A percentile compares a stretch with the other conserved stretches of the same genome.
Conservation (phyloP, 2,797 vertebrate species). For the Pangasius sanitwongsei region DNA sequence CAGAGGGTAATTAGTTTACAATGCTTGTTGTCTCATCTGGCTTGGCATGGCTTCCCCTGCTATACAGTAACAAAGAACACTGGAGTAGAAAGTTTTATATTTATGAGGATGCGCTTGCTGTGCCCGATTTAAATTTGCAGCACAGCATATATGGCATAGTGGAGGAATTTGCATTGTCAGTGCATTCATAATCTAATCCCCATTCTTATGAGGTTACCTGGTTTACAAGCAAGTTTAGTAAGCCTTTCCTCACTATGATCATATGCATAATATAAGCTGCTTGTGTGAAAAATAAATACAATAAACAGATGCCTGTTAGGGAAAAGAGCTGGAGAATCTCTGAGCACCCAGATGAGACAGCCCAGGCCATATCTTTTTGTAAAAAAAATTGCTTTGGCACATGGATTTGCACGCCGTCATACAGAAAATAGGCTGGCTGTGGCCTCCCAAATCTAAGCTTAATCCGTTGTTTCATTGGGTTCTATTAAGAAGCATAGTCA, state of each 20-base stretch:
- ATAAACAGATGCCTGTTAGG: constrained; percentile 57
- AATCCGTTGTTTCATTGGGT: constrained; percentile 62
- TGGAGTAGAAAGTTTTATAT: constrained; percentile 64
- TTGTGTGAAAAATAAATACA: constrained; percentile 65
- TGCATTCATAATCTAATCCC: constrained; percentile 65
- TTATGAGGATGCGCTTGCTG: constrained; percentile 57
- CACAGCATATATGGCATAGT: constrained; percentile 54
- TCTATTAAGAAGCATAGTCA: constrained; percentile 56
- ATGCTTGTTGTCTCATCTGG: constrained; percentile 64
- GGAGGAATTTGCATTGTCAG: constrained; percentile 64
- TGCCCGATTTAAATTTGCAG: constrained; percentile 62
- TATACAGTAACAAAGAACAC: constrained; percentile 62
- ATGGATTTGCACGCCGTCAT: constrained; percentile 62
- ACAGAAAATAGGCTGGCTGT: constrained; percentile 55
- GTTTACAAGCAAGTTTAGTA: constrained; percentile 70
- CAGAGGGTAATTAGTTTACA: constrained; percentile 64
- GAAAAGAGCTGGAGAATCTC: constrained; percentile 52
- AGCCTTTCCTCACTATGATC: constrained; percentile 59
- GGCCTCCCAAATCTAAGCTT: constrained; percentile 63
- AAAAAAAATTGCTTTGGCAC: constrained; percentile 51
- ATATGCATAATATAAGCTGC: constrained; percentile 64
- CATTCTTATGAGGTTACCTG: constrained; percentile 67
- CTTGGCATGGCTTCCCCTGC: constrained; percentile 58
- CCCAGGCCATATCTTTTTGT: constrained; percentile 59
- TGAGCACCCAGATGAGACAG: constrained; percentile 49